phyloP scores from a whole-genome alignment of 2,113 vertebrate genomes.

The Mugil cephalus region DNA sequence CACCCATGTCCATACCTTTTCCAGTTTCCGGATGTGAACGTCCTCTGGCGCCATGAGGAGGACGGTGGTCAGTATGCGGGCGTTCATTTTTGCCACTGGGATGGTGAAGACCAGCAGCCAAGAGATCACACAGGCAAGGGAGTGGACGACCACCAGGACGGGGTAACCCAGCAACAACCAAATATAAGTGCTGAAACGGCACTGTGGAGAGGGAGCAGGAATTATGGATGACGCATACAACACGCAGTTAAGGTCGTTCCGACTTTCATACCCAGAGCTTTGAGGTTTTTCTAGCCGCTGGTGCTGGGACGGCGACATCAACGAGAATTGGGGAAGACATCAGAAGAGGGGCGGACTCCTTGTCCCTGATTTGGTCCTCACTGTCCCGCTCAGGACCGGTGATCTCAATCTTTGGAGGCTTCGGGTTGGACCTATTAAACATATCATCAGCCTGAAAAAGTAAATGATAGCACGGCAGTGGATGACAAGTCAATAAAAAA shows the following conservation, averaged over 20 bases:
- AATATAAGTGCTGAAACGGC: constrained; percentile 26
- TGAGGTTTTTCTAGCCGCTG: constrained; percentile 6
- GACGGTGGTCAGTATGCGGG: constrained; percentile 62
- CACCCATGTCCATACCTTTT: constrained; percentile 63
- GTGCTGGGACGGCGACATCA: constrained; percentile 51
- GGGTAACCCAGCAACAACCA: constrained; percentile 87
- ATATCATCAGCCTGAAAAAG: constrained; percentile 58
- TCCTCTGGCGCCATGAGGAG: constrained; percentile 83
- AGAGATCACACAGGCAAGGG: constrained; percentile 80
- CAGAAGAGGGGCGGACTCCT: constrained; percentile 75
- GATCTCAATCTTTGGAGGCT: constrained; percentile 54
- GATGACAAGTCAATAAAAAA: no score
- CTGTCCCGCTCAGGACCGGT: constrained; percentile 55
- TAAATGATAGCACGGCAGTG: background rate
- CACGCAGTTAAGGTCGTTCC: background rate
- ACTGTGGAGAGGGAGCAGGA: constrained; percentile 66
- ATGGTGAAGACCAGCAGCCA: constrained; percentile 87
- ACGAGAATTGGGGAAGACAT: constrained; percentile 50
- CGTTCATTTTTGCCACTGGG: constrained; percentile 85
- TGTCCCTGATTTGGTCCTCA: constrained; percentile 63
- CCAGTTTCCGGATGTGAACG: constrained; percentile 66
- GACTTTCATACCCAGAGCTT: constrained; percentile 58
- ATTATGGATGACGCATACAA: background rate
- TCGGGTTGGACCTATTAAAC: constrained; percentile 46
- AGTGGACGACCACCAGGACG: constrained; percentile 79